Base-by-base conservation (phyloP, 2,888 invertebrate species). In the Drosophila gaucha region DNA sequence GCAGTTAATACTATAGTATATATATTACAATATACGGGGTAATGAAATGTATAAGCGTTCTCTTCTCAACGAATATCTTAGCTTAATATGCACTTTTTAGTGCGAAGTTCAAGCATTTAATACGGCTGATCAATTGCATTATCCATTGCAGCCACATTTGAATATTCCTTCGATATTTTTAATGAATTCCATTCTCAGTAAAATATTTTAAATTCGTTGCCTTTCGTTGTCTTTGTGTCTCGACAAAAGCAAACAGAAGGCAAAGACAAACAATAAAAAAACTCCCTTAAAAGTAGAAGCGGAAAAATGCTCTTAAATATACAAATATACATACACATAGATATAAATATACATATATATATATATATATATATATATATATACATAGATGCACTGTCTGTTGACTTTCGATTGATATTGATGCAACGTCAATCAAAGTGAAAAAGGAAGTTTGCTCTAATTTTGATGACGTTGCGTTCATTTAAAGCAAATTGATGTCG, bases 281-380 rank as follows among this genome's bases (percentile, higher is more conserved):
- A 65, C 50, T 57, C 67, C 65, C 74, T 77, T 67, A 67, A 78
- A 67, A 66, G 67, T 55, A 41, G 57, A 51, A 71, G 72, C 78
- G 68, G 64, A 36, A 31, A 75, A 84, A 84, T 60, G 79, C 78
- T 78, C 75, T 84, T 75, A 72, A 67, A 72, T 64, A 55, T 41
- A 31, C 31, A 31, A 12, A 46, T 22, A 2, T 20, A 14, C 20
- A n/a, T 14, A 5, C 4, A 41, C 9, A 41, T 3, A 8, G 3
- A 12, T n/a, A n/a, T 20, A 22, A 8, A 22, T 14, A 24, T 41
- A 44, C 50, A 31, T 62, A 44, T 31, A 57, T 39, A 12, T 38
- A 35, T 30, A 20, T 14, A 35, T 8, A 35, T 31, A 33, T 20
- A 28, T 41, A 30, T 28, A 22, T 58, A 52, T 35, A 35, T 26